A percentile compares a stretch with the other conserved stretches of the same genome.
Evolutionary conservation across 1,140 invertebrate species (phyloP).

Genomic region (Drosophila navojoa): DNA sequence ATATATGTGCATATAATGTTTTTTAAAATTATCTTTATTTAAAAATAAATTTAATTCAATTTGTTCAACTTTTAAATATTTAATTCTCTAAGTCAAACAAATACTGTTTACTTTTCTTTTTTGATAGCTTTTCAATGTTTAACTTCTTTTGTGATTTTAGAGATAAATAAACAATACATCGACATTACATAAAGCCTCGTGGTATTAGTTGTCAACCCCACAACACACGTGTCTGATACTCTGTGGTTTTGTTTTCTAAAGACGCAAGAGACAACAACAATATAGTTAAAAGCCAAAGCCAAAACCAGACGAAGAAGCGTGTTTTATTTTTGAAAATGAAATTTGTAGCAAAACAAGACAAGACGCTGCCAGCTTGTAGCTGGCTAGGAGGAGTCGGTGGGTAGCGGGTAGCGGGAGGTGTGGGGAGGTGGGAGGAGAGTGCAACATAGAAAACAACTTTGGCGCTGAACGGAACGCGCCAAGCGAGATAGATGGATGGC

Average conservation of each 20-base stretch:
- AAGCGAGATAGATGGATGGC: constrained; percentile 82
- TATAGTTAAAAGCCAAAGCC: constrained; percentile 32
- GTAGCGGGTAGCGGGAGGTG: no score
- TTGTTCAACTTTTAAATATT: not conserved
- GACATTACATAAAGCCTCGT: not conserved
- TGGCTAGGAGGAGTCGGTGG: not conserved
- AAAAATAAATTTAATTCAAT: no score
- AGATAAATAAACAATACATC: not conserved
- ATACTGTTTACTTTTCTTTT: no score
- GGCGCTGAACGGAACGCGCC: constrained; percentile 73
- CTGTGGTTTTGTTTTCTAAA: constrained; percentile 19
- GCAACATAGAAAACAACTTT: constrained; percentile 68
- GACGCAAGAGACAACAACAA: constrained; percentile 30
- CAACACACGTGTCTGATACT: constrained; percentile 59
- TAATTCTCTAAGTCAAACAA: no score
- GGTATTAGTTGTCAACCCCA: not conserved
- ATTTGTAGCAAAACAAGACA: constrained; percentile 65
- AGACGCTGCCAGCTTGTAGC: constrained; percentile 7
- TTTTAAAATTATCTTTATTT: no score
- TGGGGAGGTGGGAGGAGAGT: not conserved
- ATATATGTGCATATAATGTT: no score
- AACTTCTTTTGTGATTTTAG: not conserved
- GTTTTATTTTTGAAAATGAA: constrained; percentile 75
- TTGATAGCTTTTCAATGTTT: no score
- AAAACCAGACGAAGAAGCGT: constrained; percentile 51